Evolutionary conservation across 2,113 vertebrate genomes (phyloP).

Genomic region (Excalfactoria chinensis): DNA sequence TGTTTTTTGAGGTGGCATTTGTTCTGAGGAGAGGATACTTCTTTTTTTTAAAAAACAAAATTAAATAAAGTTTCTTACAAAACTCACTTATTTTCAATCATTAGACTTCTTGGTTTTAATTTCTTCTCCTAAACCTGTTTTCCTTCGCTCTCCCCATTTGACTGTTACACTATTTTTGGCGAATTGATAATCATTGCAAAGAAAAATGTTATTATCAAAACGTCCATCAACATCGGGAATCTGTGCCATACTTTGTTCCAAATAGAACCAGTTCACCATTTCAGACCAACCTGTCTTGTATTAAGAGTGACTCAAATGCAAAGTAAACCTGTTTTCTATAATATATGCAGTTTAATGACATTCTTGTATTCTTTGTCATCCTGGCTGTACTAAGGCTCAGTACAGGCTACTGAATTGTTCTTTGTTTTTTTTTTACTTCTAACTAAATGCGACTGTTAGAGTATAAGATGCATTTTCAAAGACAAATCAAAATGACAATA

Average conservation of each 20-base stretch:
- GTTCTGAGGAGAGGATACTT: conserved; percentile 76
- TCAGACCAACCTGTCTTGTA: conserved; percentile 69
- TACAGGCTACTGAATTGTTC: not conserved
- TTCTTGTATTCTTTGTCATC: conserved; percentile 57
- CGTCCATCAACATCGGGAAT: conserved; percentile 50
- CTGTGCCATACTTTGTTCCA: conserved; percentile 73
- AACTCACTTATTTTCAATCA: conserved; percentile 78
- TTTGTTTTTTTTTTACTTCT: not conserved
- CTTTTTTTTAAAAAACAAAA: conserved; percentile 73
- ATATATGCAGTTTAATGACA: conserved; percentile 64
- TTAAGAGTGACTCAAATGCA: conserved; percentile 69
- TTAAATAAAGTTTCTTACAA: conserved; percentile 79
- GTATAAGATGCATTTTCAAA: conserved; percentile 11
- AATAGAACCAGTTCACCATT: conserved; percentile 58
- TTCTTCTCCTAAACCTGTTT: conserved; percentile 68
- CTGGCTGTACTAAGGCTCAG: conserved; percentile 27
- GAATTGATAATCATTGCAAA: conserved; percentile 78
- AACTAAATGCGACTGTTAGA: conserved; percentile 40
- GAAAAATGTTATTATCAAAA: conserved; percentile 57
- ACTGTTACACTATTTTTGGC: conserved; percentile 73
- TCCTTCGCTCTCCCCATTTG: conserved; percentile 69
- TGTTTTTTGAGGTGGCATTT: conserved; percentile 71
- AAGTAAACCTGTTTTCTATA: conserved; percentile 70
- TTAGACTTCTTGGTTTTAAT: conserved; percentile 73
- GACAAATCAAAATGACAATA: conserved; percentile 14